phyloP scores from a whole-genome alignment of 2,888 invertebrate genomes.

The Tiliacea citrago region DNA sequence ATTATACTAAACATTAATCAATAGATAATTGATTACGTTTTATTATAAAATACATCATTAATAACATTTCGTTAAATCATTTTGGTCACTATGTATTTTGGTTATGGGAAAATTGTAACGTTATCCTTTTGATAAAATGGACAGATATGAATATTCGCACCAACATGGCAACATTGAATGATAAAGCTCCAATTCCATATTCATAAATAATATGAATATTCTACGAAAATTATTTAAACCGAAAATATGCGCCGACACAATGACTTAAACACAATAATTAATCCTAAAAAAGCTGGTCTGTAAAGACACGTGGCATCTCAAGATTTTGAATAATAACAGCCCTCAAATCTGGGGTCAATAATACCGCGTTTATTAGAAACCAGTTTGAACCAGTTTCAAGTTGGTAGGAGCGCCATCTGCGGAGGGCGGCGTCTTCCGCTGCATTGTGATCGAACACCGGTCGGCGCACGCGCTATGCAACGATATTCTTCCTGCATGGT shows the following conservation, averaged over 20 bases:
- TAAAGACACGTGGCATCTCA: constrained; percentile 72
- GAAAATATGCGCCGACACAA: constrained; percentile 31
- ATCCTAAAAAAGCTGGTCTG: constrained; percentile 49
- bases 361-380: constrained; percentile 78
- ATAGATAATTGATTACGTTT: too few relatives aligned
- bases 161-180: too few relatives aligned
- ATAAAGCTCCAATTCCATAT: background rate
- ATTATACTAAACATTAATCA: too few relatives aligned
- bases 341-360: constrained; percentile 81
- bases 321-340: constrained; percentile 69
- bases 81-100: too few relatives aligned
- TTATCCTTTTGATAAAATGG: too few relatives aligned
- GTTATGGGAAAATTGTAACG: too few relatives aligned
- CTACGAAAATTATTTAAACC: background rate
- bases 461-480: constrained; percentile 85
- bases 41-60: too few relatives aligned
- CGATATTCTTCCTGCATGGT: constrained; percentile 63
- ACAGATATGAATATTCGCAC: too few relatives aligned
- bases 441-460: constrained; percentile 85
- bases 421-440: constrained; percentile 88
- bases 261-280: constrained; percentile 43
- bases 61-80: too few relatives aligned
- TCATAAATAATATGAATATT: constrained; percentile 22
- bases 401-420: constrained; percentile 83
- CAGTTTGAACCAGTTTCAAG: constrained; percentile 81